Evolutionary conservation across 2,888 invertebrate genomes (phyloP).

Genomic region (Mythimna albipuncta): DNA sequence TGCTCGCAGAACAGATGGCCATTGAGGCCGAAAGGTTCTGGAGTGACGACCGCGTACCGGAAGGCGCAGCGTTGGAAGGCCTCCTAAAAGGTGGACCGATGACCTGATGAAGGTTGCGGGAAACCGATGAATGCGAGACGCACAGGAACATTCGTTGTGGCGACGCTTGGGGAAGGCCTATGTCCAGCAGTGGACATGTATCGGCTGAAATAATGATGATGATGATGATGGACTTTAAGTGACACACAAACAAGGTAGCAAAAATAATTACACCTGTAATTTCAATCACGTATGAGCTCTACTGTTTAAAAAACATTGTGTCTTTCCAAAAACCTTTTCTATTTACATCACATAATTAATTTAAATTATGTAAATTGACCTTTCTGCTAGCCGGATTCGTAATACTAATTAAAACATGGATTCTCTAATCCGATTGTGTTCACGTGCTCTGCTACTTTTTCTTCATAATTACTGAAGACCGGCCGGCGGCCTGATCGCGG

Average conservation of each 20-base stretch:
- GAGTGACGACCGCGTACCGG: too few relatives aligned
- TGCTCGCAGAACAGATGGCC: too few relatives aligned
- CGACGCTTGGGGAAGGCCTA: too few relatives aligned
- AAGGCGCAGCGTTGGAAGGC: too few relatives aligned
- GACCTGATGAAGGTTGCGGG: too few relatives aligned
- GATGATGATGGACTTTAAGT: too few relatives aligned
- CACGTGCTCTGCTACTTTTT: constrained; percentile 44
- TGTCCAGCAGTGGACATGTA: too few relatives aligned
- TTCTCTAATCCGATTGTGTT: constrained; percentile 52
- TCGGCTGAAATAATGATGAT: too few relatives aligned
- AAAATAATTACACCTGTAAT: neutral
- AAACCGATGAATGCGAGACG: too few relatives aligned
- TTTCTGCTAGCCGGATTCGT: constrained; percentile 30
- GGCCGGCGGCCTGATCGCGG: constrained; percentile 32
- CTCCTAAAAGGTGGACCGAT: too few relatives aligned
- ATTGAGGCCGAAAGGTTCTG: too few relatives aligned
- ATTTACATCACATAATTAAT: constrained; percentile 50
- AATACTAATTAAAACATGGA: constrained; percentile 59
- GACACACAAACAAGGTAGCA: neutral
- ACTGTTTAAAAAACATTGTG: constrained; percentile 6
- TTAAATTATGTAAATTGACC: constrained; percentile 49
- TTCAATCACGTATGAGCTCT: neutral
- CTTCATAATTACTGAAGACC: constrained; percentile 49
- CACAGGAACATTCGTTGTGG: too few relatives aligned
- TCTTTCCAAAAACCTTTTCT: constrained; percentile 18